Percentiles rank a stretch among this genome's conserved stretches.
phyloP scores from a whole-genome alignment of 1,140 invertebrate genomes.

The Zaprionus gabonicus region DNA sequence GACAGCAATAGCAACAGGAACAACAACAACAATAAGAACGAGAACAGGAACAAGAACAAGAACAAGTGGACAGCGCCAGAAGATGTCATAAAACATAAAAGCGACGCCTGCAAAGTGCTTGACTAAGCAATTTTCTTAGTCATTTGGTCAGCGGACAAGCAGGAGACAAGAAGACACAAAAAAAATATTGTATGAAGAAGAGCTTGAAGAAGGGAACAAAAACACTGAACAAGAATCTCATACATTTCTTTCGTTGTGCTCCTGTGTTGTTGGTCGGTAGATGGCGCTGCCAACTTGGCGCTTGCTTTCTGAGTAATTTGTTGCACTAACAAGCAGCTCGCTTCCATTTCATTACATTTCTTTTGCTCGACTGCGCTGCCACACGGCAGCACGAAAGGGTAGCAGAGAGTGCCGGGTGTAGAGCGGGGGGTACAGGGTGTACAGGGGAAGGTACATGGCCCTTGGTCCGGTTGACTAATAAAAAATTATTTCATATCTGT shows the following conservation, averaged over 20 bases:
- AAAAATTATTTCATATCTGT: constrained; percentile 76
- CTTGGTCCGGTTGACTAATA: constrained; percentile 54
- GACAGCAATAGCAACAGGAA: background rate
- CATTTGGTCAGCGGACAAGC: constrained; percentile 58
- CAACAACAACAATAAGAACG: background rate
- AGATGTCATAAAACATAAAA: constrained; percentile 73
- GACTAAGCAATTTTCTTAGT: constrained; percentile 73
- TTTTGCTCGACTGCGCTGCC: constrained; percentile 38
- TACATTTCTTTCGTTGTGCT: background rate
- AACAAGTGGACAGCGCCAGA: constrained; percentile 19
- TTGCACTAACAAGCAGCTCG: constrained; percentile 73
- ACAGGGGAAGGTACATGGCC: background rate
- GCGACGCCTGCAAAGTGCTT: constrained; percentile 73
- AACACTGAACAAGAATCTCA: constrained; percentile 3
- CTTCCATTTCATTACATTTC: constrained; percentile 61
- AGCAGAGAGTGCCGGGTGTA: background rate
- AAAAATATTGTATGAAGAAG: background rate
- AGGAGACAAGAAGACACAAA: background rate
- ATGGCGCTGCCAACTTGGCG: constrained; percentile 27
- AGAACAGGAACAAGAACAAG: background rate
- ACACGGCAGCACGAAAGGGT: constrained; percentile 16
- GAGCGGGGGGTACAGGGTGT: background rate
- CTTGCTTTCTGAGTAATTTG: constrained; percentile 66
- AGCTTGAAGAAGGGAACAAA: background rate
- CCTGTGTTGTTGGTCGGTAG: constrained; percentile 1